Percentiles rank a stretch among this genome's conserved stretches.
phyloP scores from a whole-genome alignment of 1,140 invertebrate genomes.

The Drepana arcuata region DNA sequence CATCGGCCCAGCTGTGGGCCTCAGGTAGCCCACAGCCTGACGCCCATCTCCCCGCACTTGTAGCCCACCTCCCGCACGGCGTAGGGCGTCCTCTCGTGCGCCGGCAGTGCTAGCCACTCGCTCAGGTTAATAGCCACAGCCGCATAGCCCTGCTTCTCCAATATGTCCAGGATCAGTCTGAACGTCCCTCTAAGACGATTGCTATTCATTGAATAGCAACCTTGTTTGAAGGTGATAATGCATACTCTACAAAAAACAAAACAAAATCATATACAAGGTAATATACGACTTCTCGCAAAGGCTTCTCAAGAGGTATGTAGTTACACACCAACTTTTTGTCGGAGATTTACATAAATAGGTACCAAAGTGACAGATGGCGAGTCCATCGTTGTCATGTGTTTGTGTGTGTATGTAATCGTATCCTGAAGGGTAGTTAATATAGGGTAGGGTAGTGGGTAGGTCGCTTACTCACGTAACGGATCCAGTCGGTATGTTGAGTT shows the following conservation, averaged over 20 bases:
- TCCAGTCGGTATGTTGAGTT: constrained; percentile 30
- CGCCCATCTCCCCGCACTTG: constrained; percentile 47
- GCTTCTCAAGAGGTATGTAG: too few species aligned
- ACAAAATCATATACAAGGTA: too few species aligned
- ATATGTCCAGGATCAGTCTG: constrained; percentile 40
- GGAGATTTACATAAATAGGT: too few species aligned
- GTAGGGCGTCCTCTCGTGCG: constrained; percentile 46
- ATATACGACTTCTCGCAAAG: too few species aligned
- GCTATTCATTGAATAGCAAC: constrained; percentile 62
- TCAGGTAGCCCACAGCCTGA: constrained; percentile 48
- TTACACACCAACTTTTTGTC: too few species aligned
- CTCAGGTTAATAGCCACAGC: constrained; percentile 36
- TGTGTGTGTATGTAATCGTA: too few species aligned
- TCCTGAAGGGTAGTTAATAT: too few species aligned
- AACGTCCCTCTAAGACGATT: constrained; percentile 49
- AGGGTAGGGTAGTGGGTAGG: too few species aligned
- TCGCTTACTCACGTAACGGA: constrained; percentile 38
- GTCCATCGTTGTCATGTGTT: too few species aligned
- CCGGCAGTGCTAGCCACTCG: constrained; percentile 37
- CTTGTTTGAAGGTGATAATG: constrained; percentile 50
- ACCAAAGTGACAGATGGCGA: too few species aligned
- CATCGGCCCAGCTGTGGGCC: too few species aligned
- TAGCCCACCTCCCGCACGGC: constrained; percentile 49
- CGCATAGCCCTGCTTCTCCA: constrained; percentile 44
- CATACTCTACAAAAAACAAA: constrained; percentile 38